Percentiles rank a stretch among this genome's conserved stretches.
Conservation (phyloP, 2,797 vertebrate genomes). For the Cottoperca gobio region DNA sequence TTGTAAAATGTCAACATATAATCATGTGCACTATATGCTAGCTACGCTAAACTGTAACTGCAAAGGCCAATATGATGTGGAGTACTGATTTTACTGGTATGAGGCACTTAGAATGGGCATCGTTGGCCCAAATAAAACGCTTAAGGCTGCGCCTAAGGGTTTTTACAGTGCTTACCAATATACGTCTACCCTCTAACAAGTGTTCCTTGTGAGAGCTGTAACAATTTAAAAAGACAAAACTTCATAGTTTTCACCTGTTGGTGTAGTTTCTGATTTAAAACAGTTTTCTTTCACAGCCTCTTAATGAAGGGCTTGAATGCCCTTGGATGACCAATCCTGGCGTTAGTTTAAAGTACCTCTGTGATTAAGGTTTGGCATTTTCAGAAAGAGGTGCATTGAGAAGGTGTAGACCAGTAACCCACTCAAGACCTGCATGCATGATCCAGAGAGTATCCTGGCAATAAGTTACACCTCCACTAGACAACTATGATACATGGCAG, state of each 20-base stretch:
- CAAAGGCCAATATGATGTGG: conserved; percentile 7
- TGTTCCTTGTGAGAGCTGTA: background rate
- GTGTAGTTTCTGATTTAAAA: conserved; percentile 6
- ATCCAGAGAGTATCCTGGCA: conserved; percentile 53
- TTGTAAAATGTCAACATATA: background rate
- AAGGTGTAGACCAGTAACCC: conserved; percentile 14
- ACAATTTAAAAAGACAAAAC: conserved; percentile 12
- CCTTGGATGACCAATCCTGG: conserved; percentile 28
- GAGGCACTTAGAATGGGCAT: conserved; percentile 6
- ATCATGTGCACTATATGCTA: background rate
- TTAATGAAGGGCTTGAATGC: background rate
- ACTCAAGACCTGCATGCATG: conserved; percentile 32
- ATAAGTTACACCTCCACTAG: conserved; percentile 69
- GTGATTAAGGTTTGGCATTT: conserved; percentile 54
- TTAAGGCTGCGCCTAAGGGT: conserved; percentile 59
- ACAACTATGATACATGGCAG: conserved; percentile 70
- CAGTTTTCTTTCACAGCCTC: background rate
- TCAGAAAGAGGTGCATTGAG: conserved; percentile 21
- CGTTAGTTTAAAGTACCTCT: conserved; percentile 44
- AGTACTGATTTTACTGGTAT: conserved; percentile 11
- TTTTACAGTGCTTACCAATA: conserved; percentile 46
- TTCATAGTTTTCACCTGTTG: background rate
- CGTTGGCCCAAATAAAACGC: conserved; percentile 38
- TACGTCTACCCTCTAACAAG: conserved; percentile 32
- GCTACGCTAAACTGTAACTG: background rate